Conservation (phyloP, 2,797 vertebrate species). For the Catharus ustulatus region DNA sequence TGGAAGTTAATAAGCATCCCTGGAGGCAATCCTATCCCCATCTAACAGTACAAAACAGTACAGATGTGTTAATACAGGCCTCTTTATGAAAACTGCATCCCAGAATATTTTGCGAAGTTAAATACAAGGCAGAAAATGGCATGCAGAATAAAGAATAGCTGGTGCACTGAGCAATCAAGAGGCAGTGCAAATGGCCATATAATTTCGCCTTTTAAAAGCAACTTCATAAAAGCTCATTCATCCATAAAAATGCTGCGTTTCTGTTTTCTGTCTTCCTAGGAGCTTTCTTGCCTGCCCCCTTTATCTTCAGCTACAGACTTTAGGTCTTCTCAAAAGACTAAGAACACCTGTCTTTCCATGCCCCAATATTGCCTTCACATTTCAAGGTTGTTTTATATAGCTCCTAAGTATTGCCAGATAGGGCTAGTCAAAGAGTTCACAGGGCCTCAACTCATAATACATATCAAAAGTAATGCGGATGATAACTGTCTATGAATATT, state of each 20-base stretch:
- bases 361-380: background rate
- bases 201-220: slow-evolving; percentile 65
- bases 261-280: slow-evolving; percentile 48
- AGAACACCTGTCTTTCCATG: background rate
- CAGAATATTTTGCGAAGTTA: slow-evolving; percentile 39
- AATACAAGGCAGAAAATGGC: slow-evolving; percentile 50
- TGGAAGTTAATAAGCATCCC: background rate
- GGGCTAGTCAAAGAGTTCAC: background rate
- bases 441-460: background rate
- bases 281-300: slow-evolving; percentile 23
- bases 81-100: slow-evolving; percentile 15
- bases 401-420: background rate
- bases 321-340: slow-evolving; percentile 22
- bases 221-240: slow-evolving; percentile 67
- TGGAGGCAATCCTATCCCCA: background rate
- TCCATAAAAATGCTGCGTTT: slow-evolving; percentile 57
- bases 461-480: background rate
- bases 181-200: slow-evolving; percentile 58
- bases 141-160: slow-evolving; percentile 50
- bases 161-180: slow-evolving; percentile 63
- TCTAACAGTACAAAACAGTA: background rate
- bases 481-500: background rate
- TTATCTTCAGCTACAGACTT: background rate
- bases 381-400: slow-evolving; percentile 4
- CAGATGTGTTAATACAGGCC: slow-evolving; percentile 14